These are phyloP conservation scores for Vanessa atalanta DNA, from an alignment of 1,140 invertebrate genomes.

Conservation along the genomic window DNA sequence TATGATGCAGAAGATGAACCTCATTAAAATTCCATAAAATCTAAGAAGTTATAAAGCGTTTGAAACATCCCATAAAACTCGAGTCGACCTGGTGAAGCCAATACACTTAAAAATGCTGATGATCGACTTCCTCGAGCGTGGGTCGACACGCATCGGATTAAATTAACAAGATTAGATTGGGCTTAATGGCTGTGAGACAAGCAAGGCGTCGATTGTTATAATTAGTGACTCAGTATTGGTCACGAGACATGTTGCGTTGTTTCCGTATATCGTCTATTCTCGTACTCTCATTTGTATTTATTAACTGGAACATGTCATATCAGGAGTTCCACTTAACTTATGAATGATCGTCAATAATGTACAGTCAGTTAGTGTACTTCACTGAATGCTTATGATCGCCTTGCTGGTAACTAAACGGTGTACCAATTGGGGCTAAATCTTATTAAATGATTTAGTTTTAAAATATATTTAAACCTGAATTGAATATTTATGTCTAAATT, in stretches of 20 bases:
- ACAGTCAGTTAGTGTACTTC: too few species aligned
- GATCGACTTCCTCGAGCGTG: constrained; percentile 63
- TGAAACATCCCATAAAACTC: neutral
- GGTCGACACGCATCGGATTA: constrained; percentile 49
- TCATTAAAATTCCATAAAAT: too few species aligned
- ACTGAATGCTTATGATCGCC: too few species aligned
- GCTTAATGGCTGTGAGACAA: constrained; percentile 60
- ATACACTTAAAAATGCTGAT: constrained; percentile 61
- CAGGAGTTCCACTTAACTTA: too few species aligned
- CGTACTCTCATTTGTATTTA: neutral
- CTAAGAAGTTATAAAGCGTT: too few species aligned
- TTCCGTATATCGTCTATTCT: constrained; percentile 30
- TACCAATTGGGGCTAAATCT: too few species aligned
- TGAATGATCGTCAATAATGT: too few species aligned
- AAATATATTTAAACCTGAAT: too few species aligned
- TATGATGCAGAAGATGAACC: too few species aligned
- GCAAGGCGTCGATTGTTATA: constrained; percentile 58
- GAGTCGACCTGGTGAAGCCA: constrained; percentile 17
- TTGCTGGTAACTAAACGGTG: too few species aligned
- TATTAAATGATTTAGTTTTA: too few species aligned
- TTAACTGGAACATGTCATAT: neutral
- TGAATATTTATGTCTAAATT: too few species aligned
- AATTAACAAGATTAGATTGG: constrained; percentile 68
- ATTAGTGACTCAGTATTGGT: constrained; percentile 61
- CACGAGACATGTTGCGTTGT: constrained; percentile 30